These are phyloP conservation scores for Acheta domesticus DNA, from an alignment of 2,888 invertebrate species.

Conservation along the genomic window DNA sequence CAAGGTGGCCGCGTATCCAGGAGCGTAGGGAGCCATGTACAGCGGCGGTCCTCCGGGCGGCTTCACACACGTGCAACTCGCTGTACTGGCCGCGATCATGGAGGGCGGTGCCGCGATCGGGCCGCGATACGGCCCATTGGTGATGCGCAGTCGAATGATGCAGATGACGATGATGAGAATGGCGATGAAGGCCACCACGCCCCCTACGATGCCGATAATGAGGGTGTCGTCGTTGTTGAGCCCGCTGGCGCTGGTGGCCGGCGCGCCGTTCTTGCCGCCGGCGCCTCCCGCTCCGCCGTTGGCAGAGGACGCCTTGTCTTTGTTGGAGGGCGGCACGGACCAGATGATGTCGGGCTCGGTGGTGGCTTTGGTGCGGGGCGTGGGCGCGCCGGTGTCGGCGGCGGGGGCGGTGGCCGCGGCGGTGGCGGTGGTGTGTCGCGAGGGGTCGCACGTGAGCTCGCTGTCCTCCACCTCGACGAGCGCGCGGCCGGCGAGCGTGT, in stretches of 20 bases:
- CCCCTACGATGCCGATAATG: conserved; percentile 93
- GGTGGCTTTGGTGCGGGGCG: conserved; percentile 50
- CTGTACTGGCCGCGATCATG: conserved; percentile 37
- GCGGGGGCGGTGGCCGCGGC: conserved; percentile 49
- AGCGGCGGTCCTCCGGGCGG: conserved; percentile 51
- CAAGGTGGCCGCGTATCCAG: conserved; percentile 58
- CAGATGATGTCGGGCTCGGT: conserved; percentile 86
- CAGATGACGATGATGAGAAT: conserved; percentile 86
- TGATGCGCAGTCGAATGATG: conserved; percentile 73
- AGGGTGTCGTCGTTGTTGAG: conserved; percentile 83
- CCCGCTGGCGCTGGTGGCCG: conserved; percentile 45
- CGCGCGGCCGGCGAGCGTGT: conserved; percentile 59
- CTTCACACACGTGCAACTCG: conserved; percentile 56
- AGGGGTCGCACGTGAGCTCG: conserved; percentile 74
- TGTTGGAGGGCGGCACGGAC: conserved; percentile 69
- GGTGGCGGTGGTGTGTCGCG: conserved; percentile 45
- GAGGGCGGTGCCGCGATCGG: conserved; percentile 52
- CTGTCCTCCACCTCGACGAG: conserved; percentile 66
- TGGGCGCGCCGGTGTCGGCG: conserved; percentile 36
- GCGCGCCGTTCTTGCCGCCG: conserved; percentile 30
- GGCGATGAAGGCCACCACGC: conserved; percentile 86
- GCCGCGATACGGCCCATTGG: conserved; percentile 62
- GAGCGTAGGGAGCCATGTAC: conserved; percentile 55
- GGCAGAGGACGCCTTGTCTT: conserved; percentile 29
- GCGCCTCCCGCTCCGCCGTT: conserved; percentile 27